Evolutionary conservation across 2,113 vertebrate genomes (phyloP).

Genomic region (Tympanuchus pallidicinctus): DNA sequence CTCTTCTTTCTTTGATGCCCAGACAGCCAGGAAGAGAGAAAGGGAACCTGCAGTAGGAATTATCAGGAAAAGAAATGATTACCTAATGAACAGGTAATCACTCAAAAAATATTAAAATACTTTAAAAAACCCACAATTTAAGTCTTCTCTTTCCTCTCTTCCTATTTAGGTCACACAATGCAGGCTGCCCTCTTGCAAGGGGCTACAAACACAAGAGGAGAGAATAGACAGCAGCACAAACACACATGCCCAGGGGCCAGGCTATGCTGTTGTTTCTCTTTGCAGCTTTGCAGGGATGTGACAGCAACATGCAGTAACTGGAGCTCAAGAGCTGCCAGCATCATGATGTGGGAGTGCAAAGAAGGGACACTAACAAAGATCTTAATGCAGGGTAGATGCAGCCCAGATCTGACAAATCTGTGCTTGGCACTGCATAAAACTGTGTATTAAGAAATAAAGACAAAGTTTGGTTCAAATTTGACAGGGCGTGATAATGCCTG

Average conservation of each 20-base stretch:
- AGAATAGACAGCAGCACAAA: background rate
- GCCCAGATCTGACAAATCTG: background rate
- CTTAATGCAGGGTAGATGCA: background rate
- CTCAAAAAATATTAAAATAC: background rate
- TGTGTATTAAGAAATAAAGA: background rate
- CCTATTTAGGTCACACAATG: background rate
- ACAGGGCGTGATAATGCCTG: background rate
- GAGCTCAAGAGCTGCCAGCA: background rate
- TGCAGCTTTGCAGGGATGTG: background rate
- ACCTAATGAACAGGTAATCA: background rate
- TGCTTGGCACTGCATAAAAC: background rate
- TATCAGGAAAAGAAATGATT: background rate
- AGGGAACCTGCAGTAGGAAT: background rate
- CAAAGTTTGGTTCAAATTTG: background rate
- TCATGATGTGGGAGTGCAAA: background rate
- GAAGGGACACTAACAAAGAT: background rate
- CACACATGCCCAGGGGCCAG: accelerated
- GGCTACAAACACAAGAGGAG: background rate
- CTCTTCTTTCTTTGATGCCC: background rate
- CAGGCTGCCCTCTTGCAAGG: background rate
- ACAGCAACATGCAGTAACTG: background rate
- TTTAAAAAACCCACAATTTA: background rate
- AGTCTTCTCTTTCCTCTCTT: background rate
- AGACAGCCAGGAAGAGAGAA: background rate
- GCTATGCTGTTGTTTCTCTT: background rate